Base-by-base conservation (phyloP, 2,888 invertebrate species). In the Eilema caniola region DNA sequence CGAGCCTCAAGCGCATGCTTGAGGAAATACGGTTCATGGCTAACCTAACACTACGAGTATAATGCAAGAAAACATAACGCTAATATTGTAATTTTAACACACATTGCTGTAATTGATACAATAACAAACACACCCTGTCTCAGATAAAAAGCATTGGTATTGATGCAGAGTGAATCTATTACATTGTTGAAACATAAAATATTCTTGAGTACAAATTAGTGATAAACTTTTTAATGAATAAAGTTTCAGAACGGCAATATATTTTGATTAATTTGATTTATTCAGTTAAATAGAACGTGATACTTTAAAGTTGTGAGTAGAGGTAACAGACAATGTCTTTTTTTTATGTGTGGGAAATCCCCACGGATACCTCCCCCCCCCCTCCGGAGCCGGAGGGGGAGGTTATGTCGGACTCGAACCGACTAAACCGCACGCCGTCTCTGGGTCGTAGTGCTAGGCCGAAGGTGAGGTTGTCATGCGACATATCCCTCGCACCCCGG, bases 231-330 rank as follows among this genome's bases (percentile, higher is more conserved):
- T 57, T 77, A 77, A 80, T 77, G 69, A 63, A 47, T 71, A 64
- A 67, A 77, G 77, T 80, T 80, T 20, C 7, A n/a, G 31, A 74
- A 76, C 66, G 66, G 41, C 31, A 71, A 74, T 71, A 66, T 62
- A 60, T 74, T 66, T 53, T 68, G 67, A 24, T 60, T 20, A 47
- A 47, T 47, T 47, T 47, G 47, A 66, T 67, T 71, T 5, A 61
- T 62, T 62, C 56, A 72, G 62, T 70, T 25, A 61, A 59, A 16
- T 31, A 31, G 25, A 37, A 37, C 16, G 14, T 25, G 25, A 25
- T 53, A 53, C 20, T 53, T n/a, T 53, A 25, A 16, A 59, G 2
- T 59, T 20, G 25, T 16, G 14, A 59, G 8, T 59, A 59, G 47
- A 47, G 53, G 53, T n/a, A 53, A 16, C 47, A 47, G 8, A 47